Base-by-base conservation (phyloP, 2,797 vertebrate species). In the Leptodactylus fallax region DNA sequence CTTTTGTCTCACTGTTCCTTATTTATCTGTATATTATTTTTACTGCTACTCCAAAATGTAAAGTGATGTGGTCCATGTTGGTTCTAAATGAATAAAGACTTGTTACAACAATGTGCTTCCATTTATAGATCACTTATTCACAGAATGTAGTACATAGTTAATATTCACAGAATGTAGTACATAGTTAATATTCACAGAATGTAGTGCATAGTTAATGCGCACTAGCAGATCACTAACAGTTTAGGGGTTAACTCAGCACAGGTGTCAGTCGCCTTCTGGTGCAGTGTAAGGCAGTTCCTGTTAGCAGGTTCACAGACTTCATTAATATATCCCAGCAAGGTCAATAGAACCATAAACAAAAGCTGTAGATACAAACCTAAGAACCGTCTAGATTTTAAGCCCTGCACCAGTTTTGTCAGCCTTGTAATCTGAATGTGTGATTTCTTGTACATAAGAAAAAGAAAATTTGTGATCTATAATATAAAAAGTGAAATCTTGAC, bases 301-400 rank as follows among this genome's bases (percentile, higher is more conserved):
- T 76, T 76, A 74, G 27, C 71, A 60, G 55, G 72, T 85, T 85
- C 83, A 45, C 56, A 60, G 60, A 65, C 61, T 56, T 74, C 69
- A 60, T 85, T 76, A 85, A 60, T 76, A 85, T 76, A 55, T 45
- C 74, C 55, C 71, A 85, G 71, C 69, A 76, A 85, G 83, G 83
- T 85, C 83, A 85, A 85, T n/a, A 74, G 36, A 47, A 47, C 69
- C 58, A 85, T 83, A 61, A 74, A 76, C 21, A 16, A 74, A 23
- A 72, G 53, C 82, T 84, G 53, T 11, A 21, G 56, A 58, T 84
- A 74, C 67, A 53, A 47, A 13, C 67, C 45, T 45, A 23, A 76
- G 45, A 60, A 47, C 53, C 23, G 51, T 53, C 21, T 77, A 47
- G 36, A 19, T 60, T 21, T 56, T 36, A 8, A 56, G 19, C 23